Base-by-base conservation (phyloP, 1,140 invertebrate species). In the Vanessa atalanta region DNA sequence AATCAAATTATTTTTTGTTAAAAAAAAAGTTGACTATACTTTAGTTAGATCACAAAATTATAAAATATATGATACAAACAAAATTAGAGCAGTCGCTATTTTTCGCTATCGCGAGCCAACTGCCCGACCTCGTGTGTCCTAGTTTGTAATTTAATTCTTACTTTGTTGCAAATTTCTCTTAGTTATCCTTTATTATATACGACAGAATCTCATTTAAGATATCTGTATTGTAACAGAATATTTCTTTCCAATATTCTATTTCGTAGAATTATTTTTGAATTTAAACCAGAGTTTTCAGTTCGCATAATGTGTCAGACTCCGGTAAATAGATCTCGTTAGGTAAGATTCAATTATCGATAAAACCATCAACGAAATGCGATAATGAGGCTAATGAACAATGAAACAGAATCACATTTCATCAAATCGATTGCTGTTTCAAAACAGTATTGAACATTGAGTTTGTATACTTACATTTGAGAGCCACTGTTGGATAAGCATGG, bases 391-490 rank as follows among this genome's bases (percentile, higher is more conserved):
- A 76, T 43, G 65, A 76, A 72, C 57, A 72, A 67, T 72, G 26
- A 70, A 66, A 63, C 51, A 11, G 16, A 23, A 48, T 69, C 43
- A 61, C 53, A 63, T 65, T 68, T 43, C 37, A 61, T 64, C 23
- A 63, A 50, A 61, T 55, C 53, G 23, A 57, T 48, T 65, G 16
- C 43, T 65, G 9, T 14, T 20, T 8, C 47, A 47, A 65, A 65
- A 47, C 47, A 31, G 16, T 48, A 48, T 20, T 47, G 2, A 65
- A 48, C 37, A 65, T 47, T 47, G 15, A 26, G 3, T 16, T 13
- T 65, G 15, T 48, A 85, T 89, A 91, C 89, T 91, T 87, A 91
- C 89, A 91, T 84, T 89, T 91, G 66, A 91, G 78, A 65, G 88
- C 85, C 83, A 90, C 89, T 91, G 83, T 77, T 75, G 47, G 76